Base-by-base conservation (phyloP, 2,888 invertebrate genomes). In the Oscheius sp. region DNA sequence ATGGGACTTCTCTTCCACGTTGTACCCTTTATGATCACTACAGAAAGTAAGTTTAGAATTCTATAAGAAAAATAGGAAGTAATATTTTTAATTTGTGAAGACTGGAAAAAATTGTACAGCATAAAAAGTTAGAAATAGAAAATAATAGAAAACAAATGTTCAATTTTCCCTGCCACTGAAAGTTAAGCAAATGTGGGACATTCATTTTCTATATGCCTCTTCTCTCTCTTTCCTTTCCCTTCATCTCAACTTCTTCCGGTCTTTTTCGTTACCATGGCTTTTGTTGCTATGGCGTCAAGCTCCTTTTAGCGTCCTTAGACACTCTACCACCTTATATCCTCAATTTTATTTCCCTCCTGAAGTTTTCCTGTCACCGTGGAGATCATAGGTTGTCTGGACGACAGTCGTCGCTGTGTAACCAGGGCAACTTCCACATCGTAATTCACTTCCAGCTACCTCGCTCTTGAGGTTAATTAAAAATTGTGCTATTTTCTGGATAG, bases 1-100 rank as follows among this genome's bases (percentile, higher is more conserved):
- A 98, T 86, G 92, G 92, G 17, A 94, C 94, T 22, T 94, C 93
- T 62, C 85, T 95, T 67, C 95, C 96, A 1, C 91, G 97, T 45
- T 95, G 95, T 38, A 96, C 95, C 0, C 90, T 98, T 36, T 98
- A 98, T 89, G 92, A 93, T 85, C 97, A 98, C 88, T 98, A 98
- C 88, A 90, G 95, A 83, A 72, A 71, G 83, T 82, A 45, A 33
- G 74, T 66, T 26, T 30, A 20, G 41, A 54, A 26, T 56, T 24
- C 17, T 5, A 6, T 22, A 47, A 24, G 22, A 14, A n/a, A n/a
- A n/a, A n/a, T n/a, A n/a, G n/a, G n/a, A n/a, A n/a, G n/a, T n/a
- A n/a, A n/a, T n/a, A n/a, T n/a, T n/a, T n/a, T n/a, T n/a, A n/a
- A n/a, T n/a, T n/a, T n/a, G n/a, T n/a, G n/a, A n/a, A 36, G 36